These are phyloP conservation scores for Aulostomus chinensis DNA, from an alignment of 2,797 vertebrate species.

Conservation along the genomic window DNA sequence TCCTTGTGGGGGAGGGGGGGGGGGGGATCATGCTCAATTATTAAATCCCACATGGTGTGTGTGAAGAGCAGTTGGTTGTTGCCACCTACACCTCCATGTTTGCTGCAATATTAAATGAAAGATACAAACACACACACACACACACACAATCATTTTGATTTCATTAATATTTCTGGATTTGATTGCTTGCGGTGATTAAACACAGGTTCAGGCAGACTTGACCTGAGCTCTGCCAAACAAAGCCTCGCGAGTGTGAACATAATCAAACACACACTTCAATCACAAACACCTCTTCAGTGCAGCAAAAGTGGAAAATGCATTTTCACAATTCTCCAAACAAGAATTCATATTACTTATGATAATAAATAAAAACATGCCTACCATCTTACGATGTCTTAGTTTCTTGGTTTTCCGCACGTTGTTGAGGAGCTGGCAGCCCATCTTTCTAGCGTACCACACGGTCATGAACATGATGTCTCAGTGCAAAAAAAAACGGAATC, in stretches of 20 bases:
- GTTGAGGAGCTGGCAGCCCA: constrained; percentile 80
- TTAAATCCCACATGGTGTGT: constrained; percentile 8
- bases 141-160: constrained; percentile 20
- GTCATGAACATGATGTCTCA: constrained; percentile 81
- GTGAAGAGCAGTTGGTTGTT: not conserved
- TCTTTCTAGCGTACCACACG: constrained; percentile 86
- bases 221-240: too few species aligned
- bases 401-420: constrained; percentile 80
- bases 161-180: constrained; percentile 33
- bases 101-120: constrained; percentile 16
- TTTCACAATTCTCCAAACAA: too few species aligned
- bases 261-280: too few species aligned
- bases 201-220: too few species aligned
- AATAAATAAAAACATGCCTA: constrained; percentile 55
- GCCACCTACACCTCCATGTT: constrained; percentile 8
- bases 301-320: too few species aligned
- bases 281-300: too few species aligned
- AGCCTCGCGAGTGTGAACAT: too few species aligned
- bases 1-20: too few species aligned
- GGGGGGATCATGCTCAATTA: too few species aligned
- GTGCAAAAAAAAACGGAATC: constrained; percentile 25
- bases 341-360: too few species aligned
- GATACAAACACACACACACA: constrained; percentile 4
- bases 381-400: constrained; percentile 71
- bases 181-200: constrained; percentile 19